Conservation (phyloP, 1,140 invertebrate genomes). For the Schlechtendalia chinensis region DNA sequence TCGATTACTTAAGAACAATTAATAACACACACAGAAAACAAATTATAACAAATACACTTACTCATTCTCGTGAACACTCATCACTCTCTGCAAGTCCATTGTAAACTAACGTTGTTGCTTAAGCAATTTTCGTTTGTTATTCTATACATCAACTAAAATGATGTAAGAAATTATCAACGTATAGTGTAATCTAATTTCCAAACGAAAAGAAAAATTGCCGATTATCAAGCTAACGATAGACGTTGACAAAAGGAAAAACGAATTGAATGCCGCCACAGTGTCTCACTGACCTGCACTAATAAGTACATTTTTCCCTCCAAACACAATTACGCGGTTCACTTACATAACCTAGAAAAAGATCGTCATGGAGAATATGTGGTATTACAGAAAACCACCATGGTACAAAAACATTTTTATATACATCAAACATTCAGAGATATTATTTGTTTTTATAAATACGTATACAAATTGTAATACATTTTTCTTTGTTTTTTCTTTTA, state of each 20-base stretch:
- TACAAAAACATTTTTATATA: too few species aligned
- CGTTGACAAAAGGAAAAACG: too few species aligned
- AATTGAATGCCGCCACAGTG: background rate
- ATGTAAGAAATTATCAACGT: background rate
- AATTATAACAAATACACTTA: too few species aligned
- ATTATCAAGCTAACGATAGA: too few species aligned
- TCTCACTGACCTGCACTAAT: background rate
- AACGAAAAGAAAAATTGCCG: background rate
- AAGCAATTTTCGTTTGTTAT: background rate
- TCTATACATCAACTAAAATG: background rate
- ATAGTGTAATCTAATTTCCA: background rate
- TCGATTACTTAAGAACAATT: too few species aligned
- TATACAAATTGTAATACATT: too few species aligned
- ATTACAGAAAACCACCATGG: too few species aligned
- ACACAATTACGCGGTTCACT: background rate
- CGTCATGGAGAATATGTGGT: background rate
- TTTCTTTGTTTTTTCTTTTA: too few species aligned
- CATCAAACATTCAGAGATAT: too few species aligned
- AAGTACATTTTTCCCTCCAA: background rate
- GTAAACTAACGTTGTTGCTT: background rate
- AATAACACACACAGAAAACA: too few species aligned
- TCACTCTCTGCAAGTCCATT: too few species aligned
- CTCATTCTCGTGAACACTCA: background rate
- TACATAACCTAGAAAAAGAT: background rate
- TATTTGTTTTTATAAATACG: too few species aligned